Evolutionary conservation across 2,113 vertebrate species (phyloP), one percentile per base, ranked within the genome.

Genomic region (Microcebus jonahi): DNA sequence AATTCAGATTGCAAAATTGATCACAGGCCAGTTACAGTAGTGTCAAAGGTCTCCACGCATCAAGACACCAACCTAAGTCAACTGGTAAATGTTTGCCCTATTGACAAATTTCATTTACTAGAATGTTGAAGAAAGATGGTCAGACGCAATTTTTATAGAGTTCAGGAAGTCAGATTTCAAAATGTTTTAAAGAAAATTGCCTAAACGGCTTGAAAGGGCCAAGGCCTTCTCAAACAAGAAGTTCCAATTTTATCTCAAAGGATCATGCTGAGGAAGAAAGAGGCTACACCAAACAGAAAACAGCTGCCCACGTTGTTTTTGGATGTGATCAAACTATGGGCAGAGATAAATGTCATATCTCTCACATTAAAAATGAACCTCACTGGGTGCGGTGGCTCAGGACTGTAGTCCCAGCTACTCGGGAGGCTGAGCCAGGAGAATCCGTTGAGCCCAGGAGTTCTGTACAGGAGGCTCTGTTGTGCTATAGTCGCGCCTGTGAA

Each of bases 121-220:
- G 25, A 70, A 84, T 63, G 20, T 34, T 17, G 23, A 65, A 34
- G 59, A 70, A 95, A 79, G 55, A 45, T 63, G 31, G 21, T 53
- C 90, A 93, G 53, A 77, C 11, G 13, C 23, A 63, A 71, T 27
- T 79, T 70, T 90, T 48, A 55, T 8, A 17, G 68, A 77, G 68
- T 94, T 94, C 25, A 67, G 25, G 29, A 91, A 68, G 80, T 73
- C 83, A 25, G 48, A 91, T 83, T 91, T 61, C 42, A 88, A 70
- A 68, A 42, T 71, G 34, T 63, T 77, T 29, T 29, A 9, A 70
- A 7, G 57, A 77, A 70, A 96, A 61, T 61, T 88, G 91, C 21
- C 57, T 57, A 53, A 57, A 71, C 6, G 11, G 42, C n/a, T 25
- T 86, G 70, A 61, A 83, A 61, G 29, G 57, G 3, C 53, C 50